Conservation (phyloP, 2,113 vertebrate species). For the Scomber scombrus region DNA sequence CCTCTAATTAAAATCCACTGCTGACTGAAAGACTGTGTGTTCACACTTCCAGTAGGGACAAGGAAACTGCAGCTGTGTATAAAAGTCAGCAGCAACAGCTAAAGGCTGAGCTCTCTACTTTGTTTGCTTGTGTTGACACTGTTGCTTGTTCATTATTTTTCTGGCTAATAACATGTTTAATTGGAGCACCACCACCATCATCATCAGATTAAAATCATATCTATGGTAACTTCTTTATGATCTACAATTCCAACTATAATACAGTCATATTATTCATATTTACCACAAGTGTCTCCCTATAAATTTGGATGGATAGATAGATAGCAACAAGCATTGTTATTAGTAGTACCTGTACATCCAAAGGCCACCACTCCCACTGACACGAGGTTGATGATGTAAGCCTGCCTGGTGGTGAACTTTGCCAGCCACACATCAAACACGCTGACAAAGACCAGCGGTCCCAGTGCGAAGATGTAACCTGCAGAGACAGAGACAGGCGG, state of each 20-base stretch:
- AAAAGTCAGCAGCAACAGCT: conserved; percentile 13
- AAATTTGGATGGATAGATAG: neutral
- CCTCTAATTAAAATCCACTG: conserved; percentile 48
- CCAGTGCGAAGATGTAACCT: conserved; percentile 95
- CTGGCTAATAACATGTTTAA: no score
- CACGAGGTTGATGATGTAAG: conserved; percentile 93
- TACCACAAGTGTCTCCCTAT: no score
- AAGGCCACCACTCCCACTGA: conserved; percentile 96
- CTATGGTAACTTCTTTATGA: neutral
- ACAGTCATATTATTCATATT: no score
- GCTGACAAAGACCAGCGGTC: conserved; percentile 94
- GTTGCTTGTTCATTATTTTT: no score
- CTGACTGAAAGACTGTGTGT: conserved; percentile 1
- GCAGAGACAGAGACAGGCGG: conserved; percentile 11
- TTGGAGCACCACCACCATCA: no score
- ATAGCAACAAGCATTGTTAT: neutral
- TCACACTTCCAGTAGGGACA: neutral
- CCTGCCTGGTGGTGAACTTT: conserved; percentile 90
- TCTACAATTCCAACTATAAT: neutral
- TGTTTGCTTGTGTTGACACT: conserved; percentile 24
- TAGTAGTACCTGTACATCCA: conserved; percentile 94
- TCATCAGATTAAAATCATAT: neutral
- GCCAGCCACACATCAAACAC: conserved; percentile 96
- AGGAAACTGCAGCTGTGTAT: neutral
- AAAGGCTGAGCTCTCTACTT: neutral